A percentile compares a stretch with the other conserved stretches of the same genome.
These are phyloP conservation scores for Semnornis frantzii DNA, from an alignment of 2,113 vertebrate genomes.

Conservation along the genomic window DNA sequence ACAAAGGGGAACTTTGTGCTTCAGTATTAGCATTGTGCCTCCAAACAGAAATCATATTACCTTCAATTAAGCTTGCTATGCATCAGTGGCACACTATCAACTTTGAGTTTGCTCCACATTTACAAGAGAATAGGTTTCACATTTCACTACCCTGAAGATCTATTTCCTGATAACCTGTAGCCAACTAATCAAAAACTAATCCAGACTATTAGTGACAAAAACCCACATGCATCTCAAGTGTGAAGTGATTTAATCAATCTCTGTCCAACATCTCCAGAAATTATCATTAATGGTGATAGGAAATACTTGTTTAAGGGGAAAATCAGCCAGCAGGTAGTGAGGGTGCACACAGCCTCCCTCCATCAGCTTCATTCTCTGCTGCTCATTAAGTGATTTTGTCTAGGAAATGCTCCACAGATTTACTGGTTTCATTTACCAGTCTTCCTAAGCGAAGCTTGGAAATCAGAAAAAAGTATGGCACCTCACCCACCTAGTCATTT, in stretches of 20 bases:
- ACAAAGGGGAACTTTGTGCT: slow-evolving; percentile 25
- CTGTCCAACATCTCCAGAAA: not conserved
- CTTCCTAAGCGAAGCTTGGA: not conserved
- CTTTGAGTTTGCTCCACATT: not conserved
- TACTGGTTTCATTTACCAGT: not conserved
- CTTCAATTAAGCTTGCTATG: slow-evolving; percentile 17
- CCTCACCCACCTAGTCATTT: not conserved
- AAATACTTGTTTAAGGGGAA: not conserved
- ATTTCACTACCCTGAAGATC: not conserved
- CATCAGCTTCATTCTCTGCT: not conserved
- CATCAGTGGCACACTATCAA: not conserved
- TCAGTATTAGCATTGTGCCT: slow-evolving; percentile 32
- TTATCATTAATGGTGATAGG: not conserved
- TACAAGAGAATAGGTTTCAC: not conserved
- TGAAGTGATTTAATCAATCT: not conserved
- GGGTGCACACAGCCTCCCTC: not conserved
- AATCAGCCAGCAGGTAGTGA: accelerated
- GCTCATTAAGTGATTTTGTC: not conserved
- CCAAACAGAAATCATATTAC: slow-evolving; percentile 31
- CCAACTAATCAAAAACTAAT: not conserved
- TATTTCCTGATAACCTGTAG: not conserved
- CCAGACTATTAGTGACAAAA: not conserved
- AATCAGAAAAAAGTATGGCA: not conserved
- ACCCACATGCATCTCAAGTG: not conserved
- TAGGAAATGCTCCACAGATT: not conserved